phyloP scores from a whole-genome alignment of 1,140 invertebrate genomes.

The Acromyrmex echinatior region DNA sequence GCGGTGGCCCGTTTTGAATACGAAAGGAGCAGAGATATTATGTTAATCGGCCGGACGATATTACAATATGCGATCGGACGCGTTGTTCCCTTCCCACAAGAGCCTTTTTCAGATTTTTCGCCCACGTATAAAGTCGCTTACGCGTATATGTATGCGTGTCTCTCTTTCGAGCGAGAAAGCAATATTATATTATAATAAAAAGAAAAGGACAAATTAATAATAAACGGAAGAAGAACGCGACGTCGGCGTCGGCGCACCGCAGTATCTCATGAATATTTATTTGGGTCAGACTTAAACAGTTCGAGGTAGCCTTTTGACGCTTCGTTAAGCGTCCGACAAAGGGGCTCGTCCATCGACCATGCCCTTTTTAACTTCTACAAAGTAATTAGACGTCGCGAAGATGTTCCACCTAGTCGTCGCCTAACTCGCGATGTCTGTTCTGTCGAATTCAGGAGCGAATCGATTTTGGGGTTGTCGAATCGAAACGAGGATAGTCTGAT shows the following conservation, averaged over 20 bases:
- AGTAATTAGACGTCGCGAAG: conserved; percentile 67
- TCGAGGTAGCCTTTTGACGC: conserved; percentile 65
- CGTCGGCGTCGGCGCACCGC: not conserved
- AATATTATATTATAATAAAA: conserved; percentile 36
- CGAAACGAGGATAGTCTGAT: not conserved
- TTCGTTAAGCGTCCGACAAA: conserved; percentile 71
- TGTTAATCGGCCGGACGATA: conserved; percentile 81
- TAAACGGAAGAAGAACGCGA: conserved; percentile 37
- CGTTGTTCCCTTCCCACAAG: conserved; percentile 62
- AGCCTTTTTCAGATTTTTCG: conserved; percentile 69
- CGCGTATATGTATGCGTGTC: conserved; percentile 45
- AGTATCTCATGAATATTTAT: conserved; percentile 73
- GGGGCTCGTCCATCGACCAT: not conserved
- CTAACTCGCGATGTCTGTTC: conserved; percentile 28
- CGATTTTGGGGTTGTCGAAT: conserved; percentile 35
- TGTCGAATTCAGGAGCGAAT: not conserved
- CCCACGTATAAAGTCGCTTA: conserved; percentile 63
- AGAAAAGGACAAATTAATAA: conserved; percentile 56
- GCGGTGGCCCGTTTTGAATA: conserved; percentile 81
- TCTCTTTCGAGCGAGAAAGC: conserved; percentile 12
- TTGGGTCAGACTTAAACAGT: conserved; percentile 62
- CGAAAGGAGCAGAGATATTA: conserved; percentile 83
- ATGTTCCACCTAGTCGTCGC: conserved; percentile 21
- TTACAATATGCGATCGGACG: conserved; percentile 75
- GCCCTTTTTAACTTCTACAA: conserved; percentile 57